These are phyloP conservation scores for Takifugu bimaculatus DNA, from an alignment of 2,113 vertebrate species.

Conservation along the genomic window DNA sequence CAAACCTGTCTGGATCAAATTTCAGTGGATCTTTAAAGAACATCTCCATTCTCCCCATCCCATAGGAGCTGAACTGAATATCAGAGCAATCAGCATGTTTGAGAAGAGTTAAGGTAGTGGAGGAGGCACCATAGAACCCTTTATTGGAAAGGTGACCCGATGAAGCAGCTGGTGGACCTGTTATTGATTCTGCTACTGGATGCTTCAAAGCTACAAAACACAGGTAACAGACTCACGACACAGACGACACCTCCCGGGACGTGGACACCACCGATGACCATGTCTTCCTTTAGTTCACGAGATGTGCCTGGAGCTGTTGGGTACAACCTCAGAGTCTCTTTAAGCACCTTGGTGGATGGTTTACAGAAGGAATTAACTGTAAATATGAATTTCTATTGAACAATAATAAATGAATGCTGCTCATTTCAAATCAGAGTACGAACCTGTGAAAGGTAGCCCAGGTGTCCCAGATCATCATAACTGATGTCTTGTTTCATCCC, in stretches of 20 bases:
- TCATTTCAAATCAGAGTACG: background rate
- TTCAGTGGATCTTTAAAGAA: slow-evolving; percentile 85
- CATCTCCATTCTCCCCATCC: slow-evolving; percentile 79
- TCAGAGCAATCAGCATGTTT: background rate
- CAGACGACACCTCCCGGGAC: slow-evolving; percentile 65
- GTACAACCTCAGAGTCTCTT: slow-evolving; percentile 86
- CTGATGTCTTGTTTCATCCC: slow-evolving; percentile 83
- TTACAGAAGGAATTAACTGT: background rate
- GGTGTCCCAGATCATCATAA: slow-evolving; percentile 83
- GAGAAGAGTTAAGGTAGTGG: background rate
- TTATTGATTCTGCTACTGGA: background rate
- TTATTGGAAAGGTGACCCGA: no score
- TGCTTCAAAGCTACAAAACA: background rate
- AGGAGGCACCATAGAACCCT: no score
- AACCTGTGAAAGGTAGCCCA: slow-evolving; percentile 88
- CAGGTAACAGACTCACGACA: slow-evolving; percentile 38
- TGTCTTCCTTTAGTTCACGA: slow-evolving; percentile 75
- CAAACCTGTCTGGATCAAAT: slow-evolving; percentile 89
- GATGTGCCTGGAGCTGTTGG: slow-evolving; percentile 75
- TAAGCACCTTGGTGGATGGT: slow-evolving; percentile 77
- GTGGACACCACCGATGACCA: slow-evolving; percentile 68
- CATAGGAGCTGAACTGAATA: slow-evolving; percentile 79
- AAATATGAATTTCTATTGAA: background rate
- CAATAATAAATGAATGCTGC: background rate
- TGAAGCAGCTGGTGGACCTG: no score